Evolutionary conservation across 2,113 vertebrate genomes (phyloP).

Genomic region (Bungarus multicinctus): DNA sequence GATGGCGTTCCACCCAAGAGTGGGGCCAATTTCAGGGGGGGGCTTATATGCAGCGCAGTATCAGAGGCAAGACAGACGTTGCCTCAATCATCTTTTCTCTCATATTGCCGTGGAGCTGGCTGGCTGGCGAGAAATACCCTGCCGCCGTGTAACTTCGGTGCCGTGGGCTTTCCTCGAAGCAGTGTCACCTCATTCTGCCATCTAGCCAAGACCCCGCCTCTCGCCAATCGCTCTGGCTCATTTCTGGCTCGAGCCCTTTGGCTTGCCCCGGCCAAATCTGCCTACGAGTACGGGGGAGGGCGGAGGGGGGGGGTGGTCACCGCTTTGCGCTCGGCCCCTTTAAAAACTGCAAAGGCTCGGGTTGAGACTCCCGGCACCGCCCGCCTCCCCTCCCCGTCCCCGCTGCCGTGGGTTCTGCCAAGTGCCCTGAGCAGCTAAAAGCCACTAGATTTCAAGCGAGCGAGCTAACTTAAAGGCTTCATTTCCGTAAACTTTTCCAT

Average conservation of each 20-base stretch:
- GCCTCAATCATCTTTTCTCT: background rate
- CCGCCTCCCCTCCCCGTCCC: background rate
- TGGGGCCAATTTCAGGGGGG: conserved; percentile 13
- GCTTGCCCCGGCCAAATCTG: background rate
- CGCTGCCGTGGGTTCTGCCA: conserved; percentile 7
- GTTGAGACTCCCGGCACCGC: background rate
- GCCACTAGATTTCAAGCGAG: conserved; percentile 28
- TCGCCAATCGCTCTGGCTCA: too few relatives aligned
- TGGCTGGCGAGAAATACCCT: background rate
- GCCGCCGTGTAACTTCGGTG: background rate
- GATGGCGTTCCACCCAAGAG: conserved; percentile 18
- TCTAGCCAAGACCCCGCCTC: background rate
- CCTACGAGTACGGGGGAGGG: background rate
- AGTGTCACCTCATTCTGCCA: too few relatives aligned
- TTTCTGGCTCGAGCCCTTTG: background rate
- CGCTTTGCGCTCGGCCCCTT: background rate
- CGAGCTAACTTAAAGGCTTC: conserved; percentile 27
- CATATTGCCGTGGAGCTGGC: too few relatives aligned
- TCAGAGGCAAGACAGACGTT: background rate
- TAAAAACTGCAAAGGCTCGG: background rate
- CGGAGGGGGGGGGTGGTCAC: background rate
- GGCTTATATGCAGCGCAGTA: background rate
- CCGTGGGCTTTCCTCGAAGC: background rate
- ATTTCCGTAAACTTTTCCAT: conserved; percentile 42
- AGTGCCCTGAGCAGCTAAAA: conserved; percentile 19